These are phyloP conservation scores for Sardina pilchardus DNA, from an alignment of 2,113 vertebrate species.

Conservation along the genomic window DNA sequence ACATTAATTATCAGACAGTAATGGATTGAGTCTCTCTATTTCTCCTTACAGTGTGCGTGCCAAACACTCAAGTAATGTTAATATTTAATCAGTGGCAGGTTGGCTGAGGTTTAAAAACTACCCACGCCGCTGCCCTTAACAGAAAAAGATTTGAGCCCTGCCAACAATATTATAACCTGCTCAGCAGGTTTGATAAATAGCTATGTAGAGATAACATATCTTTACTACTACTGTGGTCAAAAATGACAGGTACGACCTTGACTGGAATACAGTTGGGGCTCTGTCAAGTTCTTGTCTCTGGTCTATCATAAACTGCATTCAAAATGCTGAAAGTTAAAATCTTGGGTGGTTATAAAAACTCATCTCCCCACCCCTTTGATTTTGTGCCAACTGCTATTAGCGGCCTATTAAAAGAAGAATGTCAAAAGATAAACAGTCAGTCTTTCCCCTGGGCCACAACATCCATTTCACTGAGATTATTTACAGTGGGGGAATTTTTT, in stretches of 20 bases:
- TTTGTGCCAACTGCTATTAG: slow-evolving; percentile 18
- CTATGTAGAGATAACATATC: not conserved
- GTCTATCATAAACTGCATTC: not conserved
- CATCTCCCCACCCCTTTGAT: not conserved
- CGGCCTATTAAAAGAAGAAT: slow-evolving; percentile 48
- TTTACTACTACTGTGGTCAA: slow-evolving; percentile 12
- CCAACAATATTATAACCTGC: not conserved
- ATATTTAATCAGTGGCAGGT: not conserved
- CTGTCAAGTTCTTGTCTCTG: not conserved
- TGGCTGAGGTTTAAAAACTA: not conserved
- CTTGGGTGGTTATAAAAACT: not conserved
- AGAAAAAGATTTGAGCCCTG: not conserved
- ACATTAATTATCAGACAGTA: not conserved
- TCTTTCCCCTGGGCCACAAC: slow-evolving; percentile 31
- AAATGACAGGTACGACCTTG: not conserved
- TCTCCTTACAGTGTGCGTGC: not conserved
- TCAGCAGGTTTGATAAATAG: not conserved
- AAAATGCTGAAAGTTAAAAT: not conserved
- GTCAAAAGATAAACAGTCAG: slow-evolving; percentile 51
- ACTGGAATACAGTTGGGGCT: not conserved
- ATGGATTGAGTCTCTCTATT: not conserved
- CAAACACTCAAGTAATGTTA: not conserved
- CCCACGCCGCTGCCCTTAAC: not conserved
- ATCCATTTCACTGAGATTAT: slow-evolving; percentile 49
- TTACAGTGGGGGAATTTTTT: slow-evolving; percentile 63